Conservation (phyloP, 2,113 vertebrate species). For the Oreochromis tanganicae region DNA sequence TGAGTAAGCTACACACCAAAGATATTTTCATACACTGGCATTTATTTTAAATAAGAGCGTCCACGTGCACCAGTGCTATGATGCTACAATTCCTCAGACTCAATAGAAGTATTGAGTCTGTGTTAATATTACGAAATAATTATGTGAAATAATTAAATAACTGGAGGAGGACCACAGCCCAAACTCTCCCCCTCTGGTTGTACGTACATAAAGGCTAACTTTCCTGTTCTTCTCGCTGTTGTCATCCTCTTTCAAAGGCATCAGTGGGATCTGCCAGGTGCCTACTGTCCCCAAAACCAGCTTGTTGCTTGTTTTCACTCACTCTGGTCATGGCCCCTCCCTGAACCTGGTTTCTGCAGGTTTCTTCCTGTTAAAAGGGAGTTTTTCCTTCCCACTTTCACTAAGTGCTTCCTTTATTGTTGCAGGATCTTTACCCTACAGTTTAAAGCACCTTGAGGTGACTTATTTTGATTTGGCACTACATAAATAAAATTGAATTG, state of each 20-base stretch:
- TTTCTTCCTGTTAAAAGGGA: neutral
- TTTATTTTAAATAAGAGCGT: neutral
- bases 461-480: neutral
- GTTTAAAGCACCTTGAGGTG: neutral
- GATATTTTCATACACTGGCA: neutral
- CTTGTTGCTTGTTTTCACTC: neutral
- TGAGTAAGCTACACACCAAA: neutral
- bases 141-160: too few relatives aligned
- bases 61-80: too few relatives aligned
- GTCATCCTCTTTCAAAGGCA: too few relatives aligned
- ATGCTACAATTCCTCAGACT: too few relatives aligned
- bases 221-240: too few relatives aligned
- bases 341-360: accelerated
- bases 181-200: too few relatives aligned
- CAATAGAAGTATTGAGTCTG: too few relatives aligned
- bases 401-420: neutral
- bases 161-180: too few relatives aligned
- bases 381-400: neutral
- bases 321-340: neutral
- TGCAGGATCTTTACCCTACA: neutral
- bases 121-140: too few relatives aligned
- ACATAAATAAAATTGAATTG: neutral
- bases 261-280: neutral
- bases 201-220: too few relatives aligned
- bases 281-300: neutral